phyloP scores from a whole-genome alignment of 2,113 vertebrate genomes.

The Pterophyllum scalare region DNA sequence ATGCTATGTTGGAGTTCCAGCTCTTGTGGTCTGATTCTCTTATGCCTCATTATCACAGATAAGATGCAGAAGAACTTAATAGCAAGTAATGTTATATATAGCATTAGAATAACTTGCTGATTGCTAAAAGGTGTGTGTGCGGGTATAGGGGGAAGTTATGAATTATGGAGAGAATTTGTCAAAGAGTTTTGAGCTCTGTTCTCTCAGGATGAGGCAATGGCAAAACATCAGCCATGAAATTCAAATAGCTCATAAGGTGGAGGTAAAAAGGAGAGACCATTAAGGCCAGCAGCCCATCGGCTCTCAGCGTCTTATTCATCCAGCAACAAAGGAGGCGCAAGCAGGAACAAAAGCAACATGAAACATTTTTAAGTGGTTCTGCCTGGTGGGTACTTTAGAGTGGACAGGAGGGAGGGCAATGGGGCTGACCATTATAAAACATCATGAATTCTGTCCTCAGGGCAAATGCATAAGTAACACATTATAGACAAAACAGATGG shows the following conservation, averaged over 20 bases:
- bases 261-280: conserved; percentile 48
- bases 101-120: background rate
- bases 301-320: conserved; percentile 65
- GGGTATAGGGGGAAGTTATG: conserved; percentile 2
- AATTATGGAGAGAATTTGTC: conserved; percentile 48
- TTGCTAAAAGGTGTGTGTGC: background rate
- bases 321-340: conserved; percentile 53
- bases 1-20: background rate
- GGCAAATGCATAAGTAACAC: conserved; percentile 58
- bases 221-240: conserved; percentile 52
- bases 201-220: conserved; percentile 27
- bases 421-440: conserved; percentile 69
- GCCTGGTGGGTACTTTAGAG: conserved; percentile 51
- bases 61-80: background rate
- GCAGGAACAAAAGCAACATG: conserved; percentile 45
- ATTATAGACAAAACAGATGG: conserved; percentile 12
- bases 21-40: background rate
- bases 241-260: conserved; percentile 38
- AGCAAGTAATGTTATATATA: background rate
- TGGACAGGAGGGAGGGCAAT: conserved; percentile 33
- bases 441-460: conserved; percentile 63
- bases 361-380: conserved; percentile 66
- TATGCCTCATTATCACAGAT: background rate
- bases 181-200: conserved; percentile 22
- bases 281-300: conserved; percentile 56